Conservation (phyloP, 2,797 vertebrate genomes). For the Tokudaia muenninki region DNA sequence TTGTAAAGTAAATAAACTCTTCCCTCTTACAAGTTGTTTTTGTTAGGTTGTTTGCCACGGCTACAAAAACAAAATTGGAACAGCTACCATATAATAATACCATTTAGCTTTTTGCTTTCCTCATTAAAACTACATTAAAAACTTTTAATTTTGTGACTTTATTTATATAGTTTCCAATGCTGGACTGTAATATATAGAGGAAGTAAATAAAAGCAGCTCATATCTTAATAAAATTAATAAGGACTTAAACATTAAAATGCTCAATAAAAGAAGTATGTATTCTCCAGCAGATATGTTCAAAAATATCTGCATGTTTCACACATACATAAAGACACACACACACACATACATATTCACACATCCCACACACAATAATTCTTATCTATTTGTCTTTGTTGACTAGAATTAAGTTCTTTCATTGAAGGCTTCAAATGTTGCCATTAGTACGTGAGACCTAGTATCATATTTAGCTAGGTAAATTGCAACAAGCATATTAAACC, state of each 20-base stretch:
- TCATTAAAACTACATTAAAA: neutral
- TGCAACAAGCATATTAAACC: neutral
- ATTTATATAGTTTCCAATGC: neutral
- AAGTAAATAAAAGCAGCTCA: neutral
- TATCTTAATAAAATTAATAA: neutral
- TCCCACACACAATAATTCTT: neutral
- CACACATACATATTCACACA: neutral
- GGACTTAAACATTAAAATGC: neutral
- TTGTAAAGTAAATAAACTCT: neutral
- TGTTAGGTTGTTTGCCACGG: neutral
- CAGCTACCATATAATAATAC: neutral
- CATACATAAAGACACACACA: neutral
- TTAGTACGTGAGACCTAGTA: neutral
- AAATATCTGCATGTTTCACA: neutral
- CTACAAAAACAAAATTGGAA: neutral
- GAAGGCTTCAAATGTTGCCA: neutral
- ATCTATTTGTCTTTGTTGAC: neutral
- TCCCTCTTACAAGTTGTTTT: neutral
- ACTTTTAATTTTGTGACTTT: neutral
- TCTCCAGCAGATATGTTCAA: neutral
- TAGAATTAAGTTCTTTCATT: neutral
- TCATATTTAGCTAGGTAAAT: neutral
- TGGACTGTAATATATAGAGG: neutral
- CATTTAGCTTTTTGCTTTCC: constrained; percentile 11
- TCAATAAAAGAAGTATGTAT: neutral